Conservation (phyloP, 2,888 invertebrate species). For the Caenorhabditis angaria region DNA sequence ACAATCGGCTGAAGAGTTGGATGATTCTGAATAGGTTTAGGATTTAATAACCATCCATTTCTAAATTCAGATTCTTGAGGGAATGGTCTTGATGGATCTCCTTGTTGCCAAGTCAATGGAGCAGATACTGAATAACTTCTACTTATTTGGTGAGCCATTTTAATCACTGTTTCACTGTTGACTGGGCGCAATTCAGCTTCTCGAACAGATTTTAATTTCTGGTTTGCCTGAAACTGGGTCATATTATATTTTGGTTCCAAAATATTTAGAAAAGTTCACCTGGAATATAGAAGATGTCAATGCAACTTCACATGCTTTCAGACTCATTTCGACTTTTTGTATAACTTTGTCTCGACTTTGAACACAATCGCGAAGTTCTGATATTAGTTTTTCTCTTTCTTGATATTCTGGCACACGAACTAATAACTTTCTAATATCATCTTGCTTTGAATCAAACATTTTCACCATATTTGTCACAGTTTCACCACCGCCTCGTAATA, state of each 20-base stretch:
- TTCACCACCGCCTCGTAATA: slow-evolving; percentile 26
- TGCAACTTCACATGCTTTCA: slow-evolving; percentile 56
- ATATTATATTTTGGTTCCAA: too few species aligned
- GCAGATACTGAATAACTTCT: slow-evolving; percentile 63
- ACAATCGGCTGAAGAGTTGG: background rate
- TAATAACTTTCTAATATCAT: slow-evolving; percentile 30
- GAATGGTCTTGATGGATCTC: slow-evolving; percentile 67
- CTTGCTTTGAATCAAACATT: slow-evolving; percentile 49
- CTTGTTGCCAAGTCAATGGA: slow-evolving; percentile 62
- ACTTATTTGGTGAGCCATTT: slow-evolving; percentile 65
- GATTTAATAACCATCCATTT: slow-evolving; percentile 34
- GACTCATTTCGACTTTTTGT: slow-evolving; percentile 46
- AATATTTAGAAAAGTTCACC: slow-evolving; percentile 32
- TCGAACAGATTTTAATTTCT: slow-evolving; percentile 55
- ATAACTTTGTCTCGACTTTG: slow-evolving; percentile 54
- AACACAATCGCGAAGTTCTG: slow-evolving; percentile 50
- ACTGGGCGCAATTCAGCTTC: slow-evolving; percentile 55
- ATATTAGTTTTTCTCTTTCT: slow-evolving; percentile 58
- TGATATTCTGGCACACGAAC: slow-evolving; percentile 51
- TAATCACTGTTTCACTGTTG: slow-evolving; percentile 64
- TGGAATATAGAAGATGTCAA: slow-evolving; percentile 55
- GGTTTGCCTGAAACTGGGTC: slow-evolving; percentile 49
- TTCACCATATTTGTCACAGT: slow-evolving; percentile 36
- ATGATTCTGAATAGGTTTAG: background rate
- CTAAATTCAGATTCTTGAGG: slow-evolving; percentile 69